Percentiles rank a stretch among this genome's conserved stretches.
Evolutionary conservation across 2,888 invertebrate species (phyloP).

Genomic region (Gibbula magus): DNA sequence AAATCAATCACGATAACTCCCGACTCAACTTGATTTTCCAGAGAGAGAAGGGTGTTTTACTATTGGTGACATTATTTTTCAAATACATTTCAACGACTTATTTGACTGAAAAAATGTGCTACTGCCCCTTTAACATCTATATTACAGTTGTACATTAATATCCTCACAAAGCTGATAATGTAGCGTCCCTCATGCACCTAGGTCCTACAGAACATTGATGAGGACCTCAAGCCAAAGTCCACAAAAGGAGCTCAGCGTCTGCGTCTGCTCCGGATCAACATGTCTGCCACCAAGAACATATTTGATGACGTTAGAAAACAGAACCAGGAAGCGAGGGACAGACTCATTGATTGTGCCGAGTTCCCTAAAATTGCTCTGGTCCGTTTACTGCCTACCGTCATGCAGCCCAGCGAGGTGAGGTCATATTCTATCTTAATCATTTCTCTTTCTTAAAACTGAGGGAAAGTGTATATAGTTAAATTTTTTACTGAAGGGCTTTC

Average conservation of each 20-base stretch:
- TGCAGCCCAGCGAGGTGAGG: slow-evolving; percentile 66
- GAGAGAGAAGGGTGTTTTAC: too few species aligned
- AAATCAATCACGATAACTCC: too few species aligned
- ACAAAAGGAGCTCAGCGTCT: slow-evolving; percentile 30
- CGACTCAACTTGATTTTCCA: too few species aligned
- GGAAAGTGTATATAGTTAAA: too few species aligned
- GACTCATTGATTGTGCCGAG: slow-evolving; percentile 50
- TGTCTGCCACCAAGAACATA: slow-evolving; percentile 1
- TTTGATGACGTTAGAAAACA: neutral
- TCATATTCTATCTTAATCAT: too few species aligned
- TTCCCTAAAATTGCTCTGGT: slow-evolving; percentile 70
- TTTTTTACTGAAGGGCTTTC: too few species aligned
- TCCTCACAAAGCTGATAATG: neutral
- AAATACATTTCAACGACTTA: too few species aligned
- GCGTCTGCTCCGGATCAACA: slow-evolving; percentile 32
- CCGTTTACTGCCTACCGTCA: slow-evolving; percentile 66
- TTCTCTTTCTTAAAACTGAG: too few species aligned
- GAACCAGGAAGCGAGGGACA: neutral
- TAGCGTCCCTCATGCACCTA: neutral
- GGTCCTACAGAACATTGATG: slow-evolving; percentile 32
- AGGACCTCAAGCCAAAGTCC: slow-evolving; percentile 38
- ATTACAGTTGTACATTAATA: too few species aligned
- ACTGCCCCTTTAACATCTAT: too few species aligned
- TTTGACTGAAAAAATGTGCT: too few species aligned
- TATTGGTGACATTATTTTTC: too few species aligned